phyloP scores from a whole-genome alignment of 1,140 invertebrate species.

The Bombus turneri region DNA sequence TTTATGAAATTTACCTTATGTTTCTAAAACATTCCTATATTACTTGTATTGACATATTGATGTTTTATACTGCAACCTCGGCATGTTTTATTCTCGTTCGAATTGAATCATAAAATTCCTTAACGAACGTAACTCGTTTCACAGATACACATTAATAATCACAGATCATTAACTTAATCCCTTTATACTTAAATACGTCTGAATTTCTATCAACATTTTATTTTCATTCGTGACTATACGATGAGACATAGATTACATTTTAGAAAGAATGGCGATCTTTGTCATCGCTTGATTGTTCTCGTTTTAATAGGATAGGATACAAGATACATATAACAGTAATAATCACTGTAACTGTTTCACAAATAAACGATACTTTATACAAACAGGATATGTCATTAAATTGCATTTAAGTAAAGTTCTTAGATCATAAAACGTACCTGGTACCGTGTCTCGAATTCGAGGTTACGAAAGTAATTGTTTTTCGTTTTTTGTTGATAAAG shows the following conservation, averaged over 20 bases:
- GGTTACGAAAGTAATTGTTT: not conserved
- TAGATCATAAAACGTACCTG: not conserved
- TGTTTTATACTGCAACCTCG: conserved; percentile 12
- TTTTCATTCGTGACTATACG: not conserved
- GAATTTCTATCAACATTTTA: conserved; percentile 9
- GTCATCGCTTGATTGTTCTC: not conserved
- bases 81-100: conserved; percentile 15
- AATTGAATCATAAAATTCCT: conserved; percentile 8
- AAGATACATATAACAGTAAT: not conserved
- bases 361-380: not conserved
- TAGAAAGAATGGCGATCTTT: not conserved
- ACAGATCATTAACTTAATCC: not conserved
- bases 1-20: conserved; percentile 1
- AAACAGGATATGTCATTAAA: not conserved
- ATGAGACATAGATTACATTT: not conserved
- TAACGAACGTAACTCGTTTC: not conserved
- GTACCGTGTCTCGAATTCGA: not conserved
- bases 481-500: conserved; percentile 32
- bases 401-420: not conserved
- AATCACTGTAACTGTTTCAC: not conserved
- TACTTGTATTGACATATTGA: conserved; percentile 27
- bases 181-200: not conserved
- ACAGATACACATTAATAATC: not conserved
- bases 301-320: not conserved
- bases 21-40: conserved; percentile 3